phyloP scores from a whole-genome alignment of 2,888 invertebrate species.

The Mylabris sibirica region DNA sequence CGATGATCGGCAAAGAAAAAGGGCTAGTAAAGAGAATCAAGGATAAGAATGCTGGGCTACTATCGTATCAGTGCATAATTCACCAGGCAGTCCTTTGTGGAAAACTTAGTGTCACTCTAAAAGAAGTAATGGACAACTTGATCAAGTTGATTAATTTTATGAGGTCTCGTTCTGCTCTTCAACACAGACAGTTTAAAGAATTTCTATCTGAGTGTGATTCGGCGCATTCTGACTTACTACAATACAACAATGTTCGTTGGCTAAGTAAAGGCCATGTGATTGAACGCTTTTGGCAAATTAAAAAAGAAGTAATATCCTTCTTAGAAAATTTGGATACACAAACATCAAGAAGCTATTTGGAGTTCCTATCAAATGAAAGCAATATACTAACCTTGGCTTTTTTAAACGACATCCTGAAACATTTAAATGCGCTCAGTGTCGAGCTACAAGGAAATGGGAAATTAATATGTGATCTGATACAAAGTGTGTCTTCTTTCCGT shows the following conservation, averaged over 20 bases:
- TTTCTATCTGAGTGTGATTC: slow-evolving; percentile 29
- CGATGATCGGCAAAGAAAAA: slow-evolving; percentile 31
- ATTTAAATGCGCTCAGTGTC: slow-evolving; percentile 37
- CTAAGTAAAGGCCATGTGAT: slow-evolving; percentile 42
- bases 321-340: slow-evolving; percentile 43
- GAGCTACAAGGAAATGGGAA: slow-evolving; percentile 37
- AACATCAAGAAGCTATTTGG: slow-evolving; percentile 41
- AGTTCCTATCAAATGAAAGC: slow-evolving; percentile 36
- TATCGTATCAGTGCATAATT: slow-evolving; percentile 40
- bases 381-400: slow-evolving; percentile 38
- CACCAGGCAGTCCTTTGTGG: slow-evolving; percentile 40
- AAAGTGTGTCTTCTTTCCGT: slow-evolving; percentile 37
- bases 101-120: slow-evolving; percentile 36
- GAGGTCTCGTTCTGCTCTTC: slow-evolving; percentile 37
- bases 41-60: slow-evolving; percentile 34
- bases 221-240: slow-evolving; percentile 47
- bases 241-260: slow-evolving; percentile 44
- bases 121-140: slow-evolving; percentile 39
- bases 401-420: slow-evolving; percentile 13
- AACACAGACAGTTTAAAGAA: slow-evolving; percentile 38
- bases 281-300: slow-evolving; percentile 38
- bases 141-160: slow-evolving; percentile 43
- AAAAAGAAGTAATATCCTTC: slow-evolving; percentile 44
- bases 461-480: slow-evolving; percentile 42
- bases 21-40: slow-evolving; percentile 38